These are phyloP conservation scores for Argyrosomus japonicus DNA, from an alignment of 2,113 vertebrate species.

Conservation along the genomic window DNA sequence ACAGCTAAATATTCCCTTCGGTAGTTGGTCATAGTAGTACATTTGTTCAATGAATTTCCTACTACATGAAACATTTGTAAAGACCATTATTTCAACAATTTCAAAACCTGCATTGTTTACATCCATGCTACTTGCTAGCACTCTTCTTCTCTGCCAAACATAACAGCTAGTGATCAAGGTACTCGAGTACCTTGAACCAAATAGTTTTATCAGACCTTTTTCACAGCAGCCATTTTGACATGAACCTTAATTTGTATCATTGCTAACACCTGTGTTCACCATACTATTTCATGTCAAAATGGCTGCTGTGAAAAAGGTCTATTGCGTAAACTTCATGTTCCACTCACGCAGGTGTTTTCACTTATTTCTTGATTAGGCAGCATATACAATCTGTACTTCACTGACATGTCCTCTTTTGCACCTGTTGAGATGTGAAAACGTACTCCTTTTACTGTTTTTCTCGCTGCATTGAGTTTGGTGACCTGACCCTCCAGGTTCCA, in stretches of 20 bases:
- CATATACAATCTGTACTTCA: background rate
- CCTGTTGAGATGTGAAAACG: background rate
- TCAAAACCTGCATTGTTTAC: too few relatives aligned
- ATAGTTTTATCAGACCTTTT: background rate
- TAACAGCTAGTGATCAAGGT: background rate
- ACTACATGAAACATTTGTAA: too few relatives aligned
- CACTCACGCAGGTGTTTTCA: background rate
- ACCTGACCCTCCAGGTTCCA: background rate
- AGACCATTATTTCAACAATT: too few relatives aligned
- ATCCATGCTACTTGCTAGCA: too few relatives aligned
- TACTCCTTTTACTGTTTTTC: background rate
- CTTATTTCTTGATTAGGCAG: background rate
- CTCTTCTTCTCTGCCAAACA: background rate
- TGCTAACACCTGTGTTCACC: too few relatives aligned
- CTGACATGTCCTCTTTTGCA: conserved; percentile 3
- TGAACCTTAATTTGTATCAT: too few relatives aligned
- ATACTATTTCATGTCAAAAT: too few relatives aligned
- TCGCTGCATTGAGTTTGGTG: conserved; percentile 10
- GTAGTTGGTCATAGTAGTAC: too few relatives aligned
- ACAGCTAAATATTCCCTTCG: too few relatives aligned
- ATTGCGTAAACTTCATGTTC: background rate
- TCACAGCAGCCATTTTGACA: too few relatives aligned
- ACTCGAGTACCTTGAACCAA: background rate
- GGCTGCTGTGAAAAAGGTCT: too few relatives aligned
- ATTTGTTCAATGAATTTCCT: too few relatives aligned